Evolutionary conservation across 1,140 invertebrate species (phyloP).

Genomic region (Phthorimaea operculella): DNA sequence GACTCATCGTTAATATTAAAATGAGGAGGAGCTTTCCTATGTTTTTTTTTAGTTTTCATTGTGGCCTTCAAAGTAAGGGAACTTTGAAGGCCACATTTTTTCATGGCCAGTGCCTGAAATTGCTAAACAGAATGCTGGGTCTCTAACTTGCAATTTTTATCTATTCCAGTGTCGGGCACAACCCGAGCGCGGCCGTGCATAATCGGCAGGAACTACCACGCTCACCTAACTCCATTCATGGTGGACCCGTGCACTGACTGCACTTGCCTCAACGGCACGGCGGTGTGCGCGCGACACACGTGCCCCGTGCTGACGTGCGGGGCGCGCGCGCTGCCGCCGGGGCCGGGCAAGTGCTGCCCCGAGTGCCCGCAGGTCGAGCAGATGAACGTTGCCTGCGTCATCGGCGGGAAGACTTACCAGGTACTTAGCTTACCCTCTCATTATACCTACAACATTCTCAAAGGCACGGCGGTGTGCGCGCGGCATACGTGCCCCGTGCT

Average conservation of each 20-base stretch:
- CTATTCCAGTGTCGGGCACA: constrained; percentile 52
- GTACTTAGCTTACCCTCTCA: constrained; percentile 43
- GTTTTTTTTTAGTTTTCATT: too few relatives aligned
- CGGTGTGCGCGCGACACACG: constrained; percentile 79
- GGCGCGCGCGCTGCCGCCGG: constrained; percentile 71
- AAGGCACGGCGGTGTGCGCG: constrained; percentile 81
- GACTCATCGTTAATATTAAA: too few relatives aligned
- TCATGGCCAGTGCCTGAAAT: too few relatives aligned
- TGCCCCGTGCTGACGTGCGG: constrained; percentile 87
- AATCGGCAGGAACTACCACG: constrained; percentile 74
- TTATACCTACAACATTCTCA: constrained; percentile 39
- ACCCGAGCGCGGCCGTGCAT: constrained; percentile 74
- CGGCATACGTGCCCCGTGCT: constrained; percentile 84
- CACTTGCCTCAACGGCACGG: constrained; percentile 80
- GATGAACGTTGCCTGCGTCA: constrained; percentile 72
- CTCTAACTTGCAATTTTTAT: not conserved
- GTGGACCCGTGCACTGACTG: constrained; percentile 87
- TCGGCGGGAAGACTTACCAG: constrained; percentile 74
- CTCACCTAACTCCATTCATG: constrained; percentile 69
- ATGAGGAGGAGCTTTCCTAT: too few relatives aligned
- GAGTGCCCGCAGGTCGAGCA: constrained; percentile 74
- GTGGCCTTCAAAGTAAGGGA: too few relatives aligned
- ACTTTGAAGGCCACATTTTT: too few relatives aligned
- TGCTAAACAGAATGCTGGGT: too few relatives aligned
- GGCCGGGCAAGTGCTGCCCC: constrained; percentile 81